Base-by-base conservation (phyloP, 2,888 invertebrate species). In the Uloborus plumipes region DNA sequence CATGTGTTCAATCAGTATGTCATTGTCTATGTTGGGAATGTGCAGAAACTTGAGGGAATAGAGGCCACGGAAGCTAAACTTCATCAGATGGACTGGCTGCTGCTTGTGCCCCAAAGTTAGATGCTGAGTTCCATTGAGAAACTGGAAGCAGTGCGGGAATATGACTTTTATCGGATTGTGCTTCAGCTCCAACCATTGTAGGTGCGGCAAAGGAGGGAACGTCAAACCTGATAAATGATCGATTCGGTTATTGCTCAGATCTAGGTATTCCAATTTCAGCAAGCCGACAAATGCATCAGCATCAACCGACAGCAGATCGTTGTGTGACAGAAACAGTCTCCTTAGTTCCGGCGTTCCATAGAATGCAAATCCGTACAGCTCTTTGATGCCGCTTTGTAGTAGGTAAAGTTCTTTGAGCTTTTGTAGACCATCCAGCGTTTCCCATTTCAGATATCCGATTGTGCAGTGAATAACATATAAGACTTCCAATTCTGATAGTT, bases 311-410 rank as follows among this genome's bases (percentile, higher is more conserved):
- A 92, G 88, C 84, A 93, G 89, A 75, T 91, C 90, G 88, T 93
- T 93, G 86, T 91, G 90, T 0, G 93, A 92, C 74, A 93, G 88
- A 6, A 93, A 93, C 72, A 93, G 89, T n/a, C 90, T 90, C 88
- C 90, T 91, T 66, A 93, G 88, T 87, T 92, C 92, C 65, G 92
- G 91, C 20, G 93, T 92, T 2, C 93, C 93, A 86, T 92, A 92
- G 87, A 93, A 92, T 51, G 93, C 92, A 87, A 93, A 93, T 70
- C 93, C 91, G 16, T 93, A 93, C 75, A 93, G 90, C 84, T 92
- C 91, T 87, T 91, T 91, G 50, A 93, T 84, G 15, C 78, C 75
- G 71, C 73, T 82, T 66, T 83, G 82, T 11, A 67, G 16, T 6
- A 85, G 50, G 53, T 84, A 73, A 18, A 85, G 73, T 84, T 91